A percentile compares a stretch with the other conserved stretches of the same genome.
These are phyloP conservation scores for Drosophila mayaguana DNA, from an alignment of 2,888 invertebrate species.

Conservation along the genomic window DNA sequence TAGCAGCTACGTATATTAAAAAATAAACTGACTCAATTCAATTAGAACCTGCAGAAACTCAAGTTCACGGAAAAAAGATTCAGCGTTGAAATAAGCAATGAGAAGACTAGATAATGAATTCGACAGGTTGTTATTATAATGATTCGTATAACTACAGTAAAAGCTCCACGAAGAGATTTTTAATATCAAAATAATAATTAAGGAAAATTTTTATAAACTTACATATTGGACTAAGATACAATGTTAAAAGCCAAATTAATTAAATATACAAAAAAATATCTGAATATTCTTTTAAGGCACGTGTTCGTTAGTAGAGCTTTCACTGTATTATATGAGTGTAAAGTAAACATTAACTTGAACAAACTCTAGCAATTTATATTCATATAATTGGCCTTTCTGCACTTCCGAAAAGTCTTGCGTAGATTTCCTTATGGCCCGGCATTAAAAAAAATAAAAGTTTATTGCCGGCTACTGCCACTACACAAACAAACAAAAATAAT, in stretches of 20 bases:
- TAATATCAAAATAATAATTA: background rate
- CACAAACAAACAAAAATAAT: slow-evolving; percentile 23
- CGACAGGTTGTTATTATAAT: background rate
- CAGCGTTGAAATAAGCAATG: background rate
- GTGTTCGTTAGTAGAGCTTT: background rate
- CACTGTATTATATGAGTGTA: background rate
- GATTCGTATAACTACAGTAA: background rate
- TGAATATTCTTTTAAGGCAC: background rate
- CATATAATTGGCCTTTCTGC: slow-evolving; percentile 25
- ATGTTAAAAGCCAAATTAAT: background rate
- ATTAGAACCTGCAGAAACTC: slow-evolving; percentile 26
- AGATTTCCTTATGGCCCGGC: slow-evolving; percentile 27
- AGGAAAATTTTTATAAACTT: background rate
- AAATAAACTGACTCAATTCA: slow-evolving; percentile 33
- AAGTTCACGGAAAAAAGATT: slow-evolving; percentile 7
- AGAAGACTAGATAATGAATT: background rate
- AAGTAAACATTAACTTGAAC: background rate
- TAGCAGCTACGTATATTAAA: slow-evolving; percentile 40
- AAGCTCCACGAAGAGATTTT: background rate
- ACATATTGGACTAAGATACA: background rate
- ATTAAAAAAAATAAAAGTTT: slow-evolving; percentile 16
- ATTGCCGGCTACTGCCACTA: slow-evolving; percentile 13
- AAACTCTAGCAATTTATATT: background rate
- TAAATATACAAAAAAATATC: background rate
- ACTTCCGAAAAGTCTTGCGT: slow-evolving; percentile 18